A percentile compares a stretch with the other conserved stretches of the same genome.
phyloP scores from a whole-genome alignment of 92 coral and sea anemone genomes.

The Nematostella vectensis region DNA sequence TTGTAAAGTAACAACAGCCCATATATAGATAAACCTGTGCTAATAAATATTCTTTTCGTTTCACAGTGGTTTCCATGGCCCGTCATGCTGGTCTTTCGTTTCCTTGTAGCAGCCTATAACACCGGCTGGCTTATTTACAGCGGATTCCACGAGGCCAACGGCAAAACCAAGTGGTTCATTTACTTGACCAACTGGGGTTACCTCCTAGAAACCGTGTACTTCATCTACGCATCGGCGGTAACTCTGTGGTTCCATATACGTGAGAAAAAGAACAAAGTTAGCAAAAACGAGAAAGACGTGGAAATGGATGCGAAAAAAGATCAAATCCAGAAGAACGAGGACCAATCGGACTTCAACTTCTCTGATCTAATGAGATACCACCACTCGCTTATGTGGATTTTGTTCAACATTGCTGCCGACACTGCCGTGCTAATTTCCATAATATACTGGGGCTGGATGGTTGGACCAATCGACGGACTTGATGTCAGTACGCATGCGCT shows the following conservation, averaged over 20 bases:
- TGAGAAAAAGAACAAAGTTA: neutral
- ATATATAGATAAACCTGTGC: too few relatives aligned
- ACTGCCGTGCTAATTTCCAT: constrained; percentile 48
- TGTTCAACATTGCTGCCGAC: constrained; percentile 54
- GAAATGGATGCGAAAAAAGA: constrained; percentile 13
- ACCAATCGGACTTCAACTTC: constrained; percentile 1
- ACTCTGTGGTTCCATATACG: constrained; percentile 29
- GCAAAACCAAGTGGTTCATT: constrained; percentile 70
- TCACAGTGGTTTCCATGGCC: constrained; percentile 47
- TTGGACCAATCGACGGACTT: constrained; percentile 30
- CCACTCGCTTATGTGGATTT: constrained; percentile 64
- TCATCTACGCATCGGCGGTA: constrained; percentile 48
- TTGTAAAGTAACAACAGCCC: too few relatives aligned
- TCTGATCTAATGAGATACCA: constrained; percentile 47
- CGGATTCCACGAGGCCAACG: constrained; percentile 45
- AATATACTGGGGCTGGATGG: constrained; percentile 50
- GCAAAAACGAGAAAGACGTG: constrained; percentile 3
- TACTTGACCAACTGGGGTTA: constrained; percentile 84
- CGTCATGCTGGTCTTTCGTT: constrained; percentile 36
- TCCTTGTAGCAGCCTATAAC: constrained; percentile 46
- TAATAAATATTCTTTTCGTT: too few relatives aligned
- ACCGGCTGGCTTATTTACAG: constrained; percentile 67
- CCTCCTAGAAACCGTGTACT: constrained; percentile 38
- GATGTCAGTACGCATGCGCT: constrained; percentile 65
- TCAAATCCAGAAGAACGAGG: constrained; percentile 8